Base-by-base conservation (phyloP, 2,113 vertebrate species). In the Dasyprocta punctata region DNA sequence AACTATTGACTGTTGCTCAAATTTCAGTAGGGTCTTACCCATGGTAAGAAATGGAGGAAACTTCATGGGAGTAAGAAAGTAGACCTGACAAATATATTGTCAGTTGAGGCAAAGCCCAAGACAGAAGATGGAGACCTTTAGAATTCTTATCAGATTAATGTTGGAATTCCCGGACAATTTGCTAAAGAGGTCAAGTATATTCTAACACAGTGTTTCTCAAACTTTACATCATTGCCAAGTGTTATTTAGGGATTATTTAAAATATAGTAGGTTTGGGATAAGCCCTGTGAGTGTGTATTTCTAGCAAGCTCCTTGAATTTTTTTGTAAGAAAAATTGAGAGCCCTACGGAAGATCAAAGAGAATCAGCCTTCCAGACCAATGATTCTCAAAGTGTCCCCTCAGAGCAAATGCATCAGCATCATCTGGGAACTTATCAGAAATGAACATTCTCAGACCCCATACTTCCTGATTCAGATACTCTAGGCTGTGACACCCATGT, bases 1-100 rank as follows among this genome's bases (percentile, higher is more conserved):
- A 86, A 82, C n/a, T 33, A 41, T 0, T 88, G 30, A 58, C 67
- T 78, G 54, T 78, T 94, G 36, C 73, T 95, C 36, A 83, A 13
- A 86, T 52, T 28, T 89, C 17, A 80, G 33, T 7, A 83, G 36
- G n/a, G 33, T 5, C 56, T 30, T 69, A 86, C 22, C 33, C 71
- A 92, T 3, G 61, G 69, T 80, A 41, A 93, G 65, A 92, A 91
- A 96, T 86, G 47, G 38, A 91, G 58, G 58, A 92, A 93, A 95
- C 60, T 71, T 78, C 17, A 71, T 49, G 36, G 88, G 89, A 95
- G 94, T 67, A 86, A 86, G 77, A 36, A 81, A 75, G 24, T 22
- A 95, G 61, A 80, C 20, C 17, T 82, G 30, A 86, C 20, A 65
- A 78, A 89, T 89, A 22, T 71, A 26, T 75, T 16, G 92, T 58